Percentiles rank a stretch among this genome's conserved stretches.
These are phyloP conservation scores for Blera fallax DNA, from an alignment of 2,888 invertebrate species.

Conservation along the genomic window DNA sequence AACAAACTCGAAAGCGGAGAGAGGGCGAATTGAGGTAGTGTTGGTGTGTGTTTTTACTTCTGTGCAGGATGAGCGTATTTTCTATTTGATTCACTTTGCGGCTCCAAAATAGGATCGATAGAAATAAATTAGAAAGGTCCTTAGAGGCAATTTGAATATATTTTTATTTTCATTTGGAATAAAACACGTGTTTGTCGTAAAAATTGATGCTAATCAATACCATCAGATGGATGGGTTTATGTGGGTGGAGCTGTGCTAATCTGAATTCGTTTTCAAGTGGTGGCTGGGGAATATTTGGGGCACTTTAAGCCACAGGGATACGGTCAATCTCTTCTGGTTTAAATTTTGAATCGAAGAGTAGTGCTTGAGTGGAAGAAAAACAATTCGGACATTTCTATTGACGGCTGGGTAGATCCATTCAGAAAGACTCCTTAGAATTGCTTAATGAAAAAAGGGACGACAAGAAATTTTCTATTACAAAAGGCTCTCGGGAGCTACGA, in stretches of 20 bases:
- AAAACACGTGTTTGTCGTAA: constrained; percentile 36
- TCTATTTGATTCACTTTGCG: constrained; percentile 29
- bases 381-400: no score
- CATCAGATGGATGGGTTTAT: not conserved
- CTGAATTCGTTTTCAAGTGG: not conserved
- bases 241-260: not conserved
- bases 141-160: not conserved
- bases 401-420: no score
- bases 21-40: not conserved
- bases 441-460: no score
- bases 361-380: no score
- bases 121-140: constrained; percentile 27
- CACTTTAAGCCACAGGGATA: no score
- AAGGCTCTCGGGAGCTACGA: no score
- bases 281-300: not conserved
- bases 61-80: not conserved
- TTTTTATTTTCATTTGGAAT: not conserved
- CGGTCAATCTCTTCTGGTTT: no score
- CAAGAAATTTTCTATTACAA: no score
- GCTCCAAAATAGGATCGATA: constrained; percentile 9
- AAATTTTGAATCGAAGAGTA: no score
- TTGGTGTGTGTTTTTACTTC: not conserved
- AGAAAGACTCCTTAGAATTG: no score
- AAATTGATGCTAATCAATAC: not conserved
- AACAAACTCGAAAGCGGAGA: not conserved